A percentile compares a stretch with the other conserved stretches of the same genome.
phyloP scores from a whole-genome alignment of 2,113 vertebrate species.

The Morone chrysops region DNA sequence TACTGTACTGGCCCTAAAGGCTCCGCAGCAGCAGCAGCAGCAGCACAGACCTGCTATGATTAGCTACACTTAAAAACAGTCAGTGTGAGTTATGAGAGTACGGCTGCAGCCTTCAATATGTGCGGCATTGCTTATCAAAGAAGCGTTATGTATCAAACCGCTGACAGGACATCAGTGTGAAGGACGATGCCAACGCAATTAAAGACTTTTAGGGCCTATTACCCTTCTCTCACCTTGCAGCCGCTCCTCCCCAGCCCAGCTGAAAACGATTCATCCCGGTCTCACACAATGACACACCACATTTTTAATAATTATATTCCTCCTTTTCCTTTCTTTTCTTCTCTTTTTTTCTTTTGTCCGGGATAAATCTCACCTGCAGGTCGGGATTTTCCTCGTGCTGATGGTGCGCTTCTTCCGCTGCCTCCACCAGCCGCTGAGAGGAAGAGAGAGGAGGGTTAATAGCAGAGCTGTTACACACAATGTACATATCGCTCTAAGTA shows the following conservation, averaged over 20 bases:
- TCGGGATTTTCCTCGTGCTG: slow-evolving; percentile 97
- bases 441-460: not conserved
- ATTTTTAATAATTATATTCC: slow-evolving; percentile 21
- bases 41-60: not conserved
- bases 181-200: slow-evolving; percentile 64
- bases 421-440: slow-evolving; percentile 93
- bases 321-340: not conserved
- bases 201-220: slow-evolving; percentile 66
- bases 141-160: slow-evolving; percentile 57
- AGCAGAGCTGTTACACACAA: no score
- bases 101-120: slow-evolving; percentile 47
- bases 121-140: slow-evolving; percentile 48
- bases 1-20: not conserved
- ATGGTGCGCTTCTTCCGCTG: slow-evolving; percentile 96
- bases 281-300: slow-evolving; percentile 16
- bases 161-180: slow-evolving; percentile 61
- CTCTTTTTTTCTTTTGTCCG: not conserved
- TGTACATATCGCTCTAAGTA: no score
- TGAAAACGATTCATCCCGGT: slow-evolving; percentile 36
- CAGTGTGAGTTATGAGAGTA: slow-evolving; percentile 42
- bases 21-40: not conserved
- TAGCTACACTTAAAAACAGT: slow-evolving; percentile 2
- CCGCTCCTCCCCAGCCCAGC: slow-evolving; percentile 30
- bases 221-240: slow-evolving; percentile 69
- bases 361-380: slow-evolving; percentile 90